phyloP scores from a whole-genome alignment of 2,113 vertebrate species.

The Lepidothrix coronata region DNA sequence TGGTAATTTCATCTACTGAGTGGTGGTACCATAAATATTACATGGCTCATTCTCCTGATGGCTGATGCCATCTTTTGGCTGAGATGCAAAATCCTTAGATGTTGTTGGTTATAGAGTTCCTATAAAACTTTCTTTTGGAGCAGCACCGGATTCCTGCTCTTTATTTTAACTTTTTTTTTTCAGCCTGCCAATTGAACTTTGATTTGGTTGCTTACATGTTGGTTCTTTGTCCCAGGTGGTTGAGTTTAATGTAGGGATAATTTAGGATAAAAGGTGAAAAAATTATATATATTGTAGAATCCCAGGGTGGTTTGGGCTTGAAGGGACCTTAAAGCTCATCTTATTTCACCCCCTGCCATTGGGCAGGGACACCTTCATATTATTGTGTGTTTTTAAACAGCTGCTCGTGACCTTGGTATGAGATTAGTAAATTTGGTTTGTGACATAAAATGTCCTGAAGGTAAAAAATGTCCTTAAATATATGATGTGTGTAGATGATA shows the following conservation, averaged over 20 bases:
- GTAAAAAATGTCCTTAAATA: neutral
- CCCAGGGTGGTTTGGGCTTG: neutral
- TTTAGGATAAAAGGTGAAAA: neutral
- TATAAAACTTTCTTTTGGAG: neutral
- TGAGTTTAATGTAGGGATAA: neutral
- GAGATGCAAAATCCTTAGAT: neutral
- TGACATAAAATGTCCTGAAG: neutral
- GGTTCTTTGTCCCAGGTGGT: neutral
- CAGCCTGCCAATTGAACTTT: neutral
- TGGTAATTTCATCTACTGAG: neutral
- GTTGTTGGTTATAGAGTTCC: neutral
- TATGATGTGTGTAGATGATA: accelerated
- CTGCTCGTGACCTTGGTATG: neutral
- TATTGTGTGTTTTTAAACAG: neutral
- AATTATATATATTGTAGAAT: accelerated
- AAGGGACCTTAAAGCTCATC: neutral
- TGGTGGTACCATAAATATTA: neutral
- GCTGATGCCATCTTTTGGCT: conserved; percentile 26
- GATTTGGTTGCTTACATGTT: neutral
- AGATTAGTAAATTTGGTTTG: neutral
- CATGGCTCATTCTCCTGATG: neutral
- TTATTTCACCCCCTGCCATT: neutral
- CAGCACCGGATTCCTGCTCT: neutral
- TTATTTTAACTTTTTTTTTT: neutral
- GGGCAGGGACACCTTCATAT: neutral